phyloP scores from a whole-genome alignment of 2,797 vertebrate genomes.

The Leptatherina wallacei region DNA sequence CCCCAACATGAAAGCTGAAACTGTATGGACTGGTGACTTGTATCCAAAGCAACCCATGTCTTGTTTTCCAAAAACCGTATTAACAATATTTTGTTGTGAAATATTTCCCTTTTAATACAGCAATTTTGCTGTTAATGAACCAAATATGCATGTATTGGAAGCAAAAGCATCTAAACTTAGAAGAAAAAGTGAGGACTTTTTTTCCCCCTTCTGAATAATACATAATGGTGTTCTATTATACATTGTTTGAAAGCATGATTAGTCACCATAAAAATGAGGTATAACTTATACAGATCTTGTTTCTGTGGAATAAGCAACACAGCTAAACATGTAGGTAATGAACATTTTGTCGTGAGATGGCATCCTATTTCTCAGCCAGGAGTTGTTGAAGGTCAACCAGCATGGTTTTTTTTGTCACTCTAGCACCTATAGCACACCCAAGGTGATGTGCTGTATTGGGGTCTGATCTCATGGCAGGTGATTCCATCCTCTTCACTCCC shows the following conservation, averaged over 20 bases:
- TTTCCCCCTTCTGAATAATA: neutral
- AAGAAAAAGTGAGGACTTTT: neutral
- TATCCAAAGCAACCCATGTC: slow-evolving; percentile 5
- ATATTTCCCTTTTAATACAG: slow-evolving; percentile 70
- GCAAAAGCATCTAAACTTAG: neutral
- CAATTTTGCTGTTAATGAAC: slow-evolving; percentile 26
- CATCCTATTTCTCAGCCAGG: no score
- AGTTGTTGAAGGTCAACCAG: no score
- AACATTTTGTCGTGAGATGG: no score
- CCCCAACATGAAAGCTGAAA: neutral
- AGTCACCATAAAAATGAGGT: no score
- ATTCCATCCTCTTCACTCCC: no score
- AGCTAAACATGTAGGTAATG: neutral
- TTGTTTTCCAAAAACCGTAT: slow-evolving; percentile 33
- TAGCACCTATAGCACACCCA: no score
- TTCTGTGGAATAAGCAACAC: neutral
- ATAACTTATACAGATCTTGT: neutral
- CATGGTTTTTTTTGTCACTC: no score
- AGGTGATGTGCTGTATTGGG: no score
- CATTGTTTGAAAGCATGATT: neutral
- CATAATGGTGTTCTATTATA: neutral
- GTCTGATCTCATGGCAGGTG: no score
- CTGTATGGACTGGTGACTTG: slow-evolving; percentile 35
- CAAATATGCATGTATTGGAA: slow-evolving; percentile 21
- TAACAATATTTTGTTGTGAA: slow-evolving; percentile 51